phyloP scores from a whole-genome alignment of 2,113 vertebrate genomes.

The Calonectris borealis region DNA sequence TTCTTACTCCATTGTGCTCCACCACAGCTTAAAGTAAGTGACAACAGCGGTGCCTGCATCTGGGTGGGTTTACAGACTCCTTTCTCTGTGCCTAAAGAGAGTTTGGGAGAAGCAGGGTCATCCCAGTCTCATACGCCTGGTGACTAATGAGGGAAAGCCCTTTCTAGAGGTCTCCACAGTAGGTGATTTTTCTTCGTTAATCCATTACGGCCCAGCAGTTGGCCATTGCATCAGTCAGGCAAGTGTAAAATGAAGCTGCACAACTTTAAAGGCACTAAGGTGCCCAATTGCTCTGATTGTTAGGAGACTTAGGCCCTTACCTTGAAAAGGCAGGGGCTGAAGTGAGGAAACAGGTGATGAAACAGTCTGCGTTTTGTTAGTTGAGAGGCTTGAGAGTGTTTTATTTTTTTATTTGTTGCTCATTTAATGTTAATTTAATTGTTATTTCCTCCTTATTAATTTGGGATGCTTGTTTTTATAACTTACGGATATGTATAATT shows the following conservation, averaged over 20 bases:
- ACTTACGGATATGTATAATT: neutral
- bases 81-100: neutral
- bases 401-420: neutral
- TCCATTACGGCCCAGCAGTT: neutral
- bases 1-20: neutral
- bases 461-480: neutral
- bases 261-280: neutral
- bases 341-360: neutral
- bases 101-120: neutral
- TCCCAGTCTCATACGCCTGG: neutral
- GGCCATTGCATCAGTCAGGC: neutral
- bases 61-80: neutral
- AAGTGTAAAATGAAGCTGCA: neutral
- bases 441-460: neutral
- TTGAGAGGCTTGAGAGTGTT: neutral
- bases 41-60: neutral
- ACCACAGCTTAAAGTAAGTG: neutral
- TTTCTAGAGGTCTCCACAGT: neutral
- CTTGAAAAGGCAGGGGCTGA: neutral
- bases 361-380: neutral
- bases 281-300: neutral
- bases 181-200: neutral
- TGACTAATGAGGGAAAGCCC: neutral
- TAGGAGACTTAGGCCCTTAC: neutral
- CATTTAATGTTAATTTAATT: neutral